phyloP scores from a whole-genome alignment of 2,888 invertebrate genomes.

The Unio pictorum region DNA sequence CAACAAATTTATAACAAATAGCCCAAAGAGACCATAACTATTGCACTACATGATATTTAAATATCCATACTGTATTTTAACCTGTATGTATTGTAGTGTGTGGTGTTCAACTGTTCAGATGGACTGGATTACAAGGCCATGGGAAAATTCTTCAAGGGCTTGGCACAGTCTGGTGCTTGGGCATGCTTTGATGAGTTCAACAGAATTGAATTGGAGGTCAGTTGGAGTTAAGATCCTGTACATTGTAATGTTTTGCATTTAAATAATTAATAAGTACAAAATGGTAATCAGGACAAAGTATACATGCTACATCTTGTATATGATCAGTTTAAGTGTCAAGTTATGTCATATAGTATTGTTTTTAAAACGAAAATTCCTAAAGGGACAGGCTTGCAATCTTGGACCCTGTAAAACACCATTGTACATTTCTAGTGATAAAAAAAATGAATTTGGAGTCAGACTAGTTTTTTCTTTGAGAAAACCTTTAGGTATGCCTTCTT shows the following conservation, averaged over 20 bases:
- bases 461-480: too few relatives aligned
- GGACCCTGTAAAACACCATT: too few relatives aligned
- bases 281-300: background rate
- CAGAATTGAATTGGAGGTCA: constrained; percentile 71
- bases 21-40: background rate
- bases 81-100: constrained; percentile 61
- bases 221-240: background rate
- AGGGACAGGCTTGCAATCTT: too few relatives aligned
- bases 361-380: too few relatives aligned
- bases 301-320: background rate
- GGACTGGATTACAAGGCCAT: constrained; percentile 71
- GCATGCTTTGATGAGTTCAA: constrained; percentile 72
- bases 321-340: too few relatives aligned
- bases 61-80: background rate
- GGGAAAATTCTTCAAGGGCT: constrained; percentile 72
- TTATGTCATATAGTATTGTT: too few relatives aligned
- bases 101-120: constrained; percentile 72
- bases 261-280: background rate
- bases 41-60: background rate
- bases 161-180: constrained; percentile 72
- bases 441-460: too few relatives aligned
- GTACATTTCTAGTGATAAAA: too few relatives aligned
- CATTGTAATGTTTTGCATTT: background rate
- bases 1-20: background rate
- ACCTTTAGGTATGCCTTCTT: too few relatives aligned